A percentile compares a stretch with the other conserved stretches of the same genome.
These are phyloP conservation scores for Meandrusa payeni DNA, from an alignment of 2,888 invertebrate species.

Conservation along the genomic window DNA sequence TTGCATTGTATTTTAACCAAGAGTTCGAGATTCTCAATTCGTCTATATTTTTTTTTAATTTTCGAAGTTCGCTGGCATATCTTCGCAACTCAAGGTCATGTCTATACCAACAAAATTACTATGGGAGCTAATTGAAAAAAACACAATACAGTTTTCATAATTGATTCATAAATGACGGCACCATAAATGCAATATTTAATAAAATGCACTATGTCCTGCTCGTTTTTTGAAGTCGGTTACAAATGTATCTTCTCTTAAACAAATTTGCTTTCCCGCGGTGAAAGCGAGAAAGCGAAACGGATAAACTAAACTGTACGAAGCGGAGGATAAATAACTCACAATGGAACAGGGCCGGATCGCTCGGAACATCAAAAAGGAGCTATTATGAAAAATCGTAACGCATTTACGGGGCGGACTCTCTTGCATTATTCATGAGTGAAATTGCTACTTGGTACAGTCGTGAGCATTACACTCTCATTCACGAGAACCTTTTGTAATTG, in stretches of 20 bases:
- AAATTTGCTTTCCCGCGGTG: constrained; percentile 19
- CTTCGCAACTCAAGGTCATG: too few species aligned
- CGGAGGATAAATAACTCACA: constrained; percentile 43
- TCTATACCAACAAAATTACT: too few species aligned
- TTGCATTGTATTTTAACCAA: too few species aligned
- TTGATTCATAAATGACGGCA: too few species aligned
- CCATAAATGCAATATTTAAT: too few species aligned
- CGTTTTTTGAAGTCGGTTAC: too few species aligned
- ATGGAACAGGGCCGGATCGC: constrained; percentile 30
- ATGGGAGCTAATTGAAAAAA: too few species aligned
- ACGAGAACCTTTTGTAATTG: constrained; percentile 8
- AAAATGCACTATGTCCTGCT: too few species aligned
- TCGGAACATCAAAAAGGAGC: constrained; percentile 64
- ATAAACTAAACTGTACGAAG: constrained; percentile 64
- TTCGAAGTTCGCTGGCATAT: too few species aligned
- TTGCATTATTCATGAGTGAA: constrained; percentile 73
- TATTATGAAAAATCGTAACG: constrained; percentile 80
- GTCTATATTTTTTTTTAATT: too few species aligned
- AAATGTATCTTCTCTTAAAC: neutral
- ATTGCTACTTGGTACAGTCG: constrained; percentile 49
- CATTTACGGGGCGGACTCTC: constrained; percentile 71
- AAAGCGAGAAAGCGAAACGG: constrained; percentile 34
- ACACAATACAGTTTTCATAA: too few species aligned
- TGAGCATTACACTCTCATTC: neutral
- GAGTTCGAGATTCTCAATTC: too few species aligned